Base-by-base conservation (phyloP, 2,888 invertebrate genomes). In the Nyleta sp. region DNA sequence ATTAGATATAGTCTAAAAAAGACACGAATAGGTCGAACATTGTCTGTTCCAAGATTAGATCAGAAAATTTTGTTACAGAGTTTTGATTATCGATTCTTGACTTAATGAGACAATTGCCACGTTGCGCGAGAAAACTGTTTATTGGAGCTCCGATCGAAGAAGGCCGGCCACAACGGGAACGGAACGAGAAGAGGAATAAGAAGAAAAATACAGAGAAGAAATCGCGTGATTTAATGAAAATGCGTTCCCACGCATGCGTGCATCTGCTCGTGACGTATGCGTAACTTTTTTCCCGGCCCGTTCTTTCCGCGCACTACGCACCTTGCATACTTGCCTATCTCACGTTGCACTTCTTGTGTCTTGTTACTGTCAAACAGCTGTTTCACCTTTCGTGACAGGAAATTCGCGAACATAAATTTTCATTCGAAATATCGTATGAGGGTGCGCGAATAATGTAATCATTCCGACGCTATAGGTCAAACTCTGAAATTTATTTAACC, bases 171-270 rank as follows among this genome's bases (percentile, higher is more conserved):
- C 35, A 50, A 31, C 48, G 40, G 24, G 52, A 53, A 53, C 52
- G 11, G 59, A 35, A 18, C 55, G 55, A 68, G 48, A 48, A 57
- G 38, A 59, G 50, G 15, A 48, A 59, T n/a, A 53, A 53, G 52
- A 60, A 44, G 53, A 55, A 42, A 48, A 52, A n/a, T 13, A 22
- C 31, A 13, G 20, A 50, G 44, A 88, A 88, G 85, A 88, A 88
- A 83, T 83, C 83, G 81, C 82, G 83, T 86, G 88, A 87, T 87
- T 89, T 87, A 89, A 88, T 88, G 86, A 87, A 88, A 87, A 86
- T 84, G 82, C 87, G 85, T 88, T 89, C 89, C 88, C 88, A 89
- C 88, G 88, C 87, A 86, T 83, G 74, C 78, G 80, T 77, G 82
- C 82, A 77, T 82, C 83, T 80, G 80, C 82, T 67, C 78, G 64